Conservation (phyloP, 1,140 invertebrate genomes). For the Hydropsyche tenuis region DNA sequence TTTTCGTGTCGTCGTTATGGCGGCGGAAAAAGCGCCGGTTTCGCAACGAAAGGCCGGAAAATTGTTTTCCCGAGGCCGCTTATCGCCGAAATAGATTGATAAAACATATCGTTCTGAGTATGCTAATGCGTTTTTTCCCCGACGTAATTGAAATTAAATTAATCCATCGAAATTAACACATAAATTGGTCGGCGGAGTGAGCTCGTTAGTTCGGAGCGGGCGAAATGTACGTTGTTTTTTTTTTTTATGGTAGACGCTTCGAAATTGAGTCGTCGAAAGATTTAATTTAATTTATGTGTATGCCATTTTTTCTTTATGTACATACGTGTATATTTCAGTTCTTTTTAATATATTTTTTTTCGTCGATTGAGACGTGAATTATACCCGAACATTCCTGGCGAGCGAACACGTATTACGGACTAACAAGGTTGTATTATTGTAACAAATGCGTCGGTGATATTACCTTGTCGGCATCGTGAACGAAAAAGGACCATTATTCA, state of each 20-base stretch:
- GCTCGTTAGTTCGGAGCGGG: constrained; percentile 3
- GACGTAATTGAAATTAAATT: neutral
- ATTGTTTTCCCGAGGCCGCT: constrained; percentile 20
- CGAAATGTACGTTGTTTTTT: neutral
- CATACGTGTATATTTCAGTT: neutral
- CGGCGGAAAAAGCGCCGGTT: neutral
- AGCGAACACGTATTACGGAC: constrained; percentile 19
- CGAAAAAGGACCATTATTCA: constrained; percentile 17
- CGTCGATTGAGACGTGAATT: neutral
- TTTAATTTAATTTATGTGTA: constrained; percentile 19
- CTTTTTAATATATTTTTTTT: constrained; percentile 2
- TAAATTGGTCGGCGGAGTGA: neutral
- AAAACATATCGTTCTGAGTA: neutral
- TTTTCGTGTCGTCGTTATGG: constrained; percentile 12
- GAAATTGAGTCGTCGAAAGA: constrained; percentile 6
- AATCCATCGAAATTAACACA: constrained; percentile 3
- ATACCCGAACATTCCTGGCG: constrained; percentile 23
- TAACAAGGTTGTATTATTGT: constrained; percentile 31
- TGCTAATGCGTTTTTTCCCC: neutral
- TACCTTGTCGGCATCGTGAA: neutral
- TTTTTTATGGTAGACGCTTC: neutral
- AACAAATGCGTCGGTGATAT: neutral
- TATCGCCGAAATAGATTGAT: constrained; percentile 17
- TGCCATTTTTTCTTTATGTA: neutral
- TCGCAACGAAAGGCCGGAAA: constrained; percentile 22